A percentile compares a stretch with the other conserved stretches of the same genome.
Evolutionary conservation across 2,113 vertebrate species (phyloP).

Genomic region (Pteronura brasiliensis): DNA sequence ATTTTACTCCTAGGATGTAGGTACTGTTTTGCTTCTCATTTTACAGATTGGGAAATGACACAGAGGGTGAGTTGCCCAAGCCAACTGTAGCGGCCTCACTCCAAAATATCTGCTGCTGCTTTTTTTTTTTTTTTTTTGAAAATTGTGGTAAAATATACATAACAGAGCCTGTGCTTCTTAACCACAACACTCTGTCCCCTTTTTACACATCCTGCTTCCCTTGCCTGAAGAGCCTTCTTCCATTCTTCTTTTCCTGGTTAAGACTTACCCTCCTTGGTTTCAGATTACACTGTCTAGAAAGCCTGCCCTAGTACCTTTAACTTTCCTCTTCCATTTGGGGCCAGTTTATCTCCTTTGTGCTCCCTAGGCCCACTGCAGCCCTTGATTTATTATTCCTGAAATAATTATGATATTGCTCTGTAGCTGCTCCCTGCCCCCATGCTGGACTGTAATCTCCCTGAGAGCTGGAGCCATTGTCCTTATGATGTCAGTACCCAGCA

Average conservation of each 20-base stretch:
- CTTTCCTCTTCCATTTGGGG: background rate
- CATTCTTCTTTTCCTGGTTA: background rate
- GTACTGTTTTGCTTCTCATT: background rate
- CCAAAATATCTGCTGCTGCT: background rate
- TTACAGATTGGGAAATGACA: background rate
- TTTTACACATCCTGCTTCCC: background rate
- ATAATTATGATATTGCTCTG: background rate
- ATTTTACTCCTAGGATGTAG: background rate
- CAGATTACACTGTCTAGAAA: background rate
- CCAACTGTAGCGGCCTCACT: background rate
- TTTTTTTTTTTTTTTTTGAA: background rate
- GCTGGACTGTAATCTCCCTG: background rate
- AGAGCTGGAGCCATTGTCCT: background rate
- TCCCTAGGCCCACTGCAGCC: background rate
- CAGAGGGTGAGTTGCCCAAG: background rate
- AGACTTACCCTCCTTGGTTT: background rate
- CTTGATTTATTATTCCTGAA: background rate
- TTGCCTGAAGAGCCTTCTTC: background rate
- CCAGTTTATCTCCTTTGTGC: background rate
- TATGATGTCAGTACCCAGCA: background rate
- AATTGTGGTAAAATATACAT: background rate
- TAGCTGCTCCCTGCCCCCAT: background rate
- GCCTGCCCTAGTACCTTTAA: background rate
- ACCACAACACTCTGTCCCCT: background rate
- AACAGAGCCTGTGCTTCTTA: background rate